Percentiles rank a stretch among this genome's conserved stretches.
phyloP scores from a whole-genome alignment of 35 echinoderm and acorn worm genomes.

The Ptychodera flava region DNA sequence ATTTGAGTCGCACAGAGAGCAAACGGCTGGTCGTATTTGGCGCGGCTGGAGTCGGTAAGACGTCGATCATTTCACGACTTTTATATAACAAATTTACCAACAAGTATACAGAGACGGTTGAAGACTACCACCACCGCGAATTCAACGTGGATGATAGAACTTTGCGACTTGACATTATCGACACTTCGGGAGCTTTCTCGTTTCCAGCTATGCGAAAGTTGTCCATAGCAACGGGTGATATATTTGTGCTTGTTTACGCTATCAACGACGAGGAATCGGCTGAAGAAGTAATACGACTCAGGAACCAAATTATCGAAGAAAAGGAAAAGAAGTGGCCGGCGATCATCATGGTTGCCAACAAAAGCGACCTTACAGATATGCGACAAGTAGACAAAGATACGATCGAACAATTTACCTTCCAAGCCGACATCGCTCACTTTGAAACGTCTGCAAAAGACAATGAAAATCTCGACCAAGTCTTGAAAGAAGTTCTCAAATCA shows the following conservation, averaged over 20 bases:
- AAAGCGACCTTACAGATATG: slow-evolving; percentile 19
- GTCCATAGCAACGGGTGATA: slow-evolving; percentile 5
- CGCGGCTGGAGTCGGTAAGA: slow-evolving; percentile 8
- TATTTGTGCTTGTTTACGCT: slow-evolving; percentile 23
- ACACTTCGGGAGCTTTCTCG: slow-evolving; percentile 7
- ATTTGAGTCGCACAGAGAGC: too few species aligned
- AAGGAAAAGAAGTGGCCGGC: not conserved
- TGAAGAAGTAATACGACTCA: slow-evolving; percentile 4
- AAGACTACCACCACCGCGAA: slow-evolving; percentile 8
- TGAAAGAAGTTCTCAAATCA: too few species aligned
- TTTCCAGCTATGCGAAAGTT: slow-evolving; percentile 23
- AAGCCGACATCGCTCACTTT: too few species aligned
- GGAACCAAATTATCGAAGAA: not conserved
- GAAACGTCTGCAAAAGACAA: too few species aligned
- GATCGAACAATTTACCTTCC: too few species aligned
- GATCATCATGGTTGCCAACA: slow-evolving; percentile 21
- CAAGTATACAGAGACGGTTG: slow-evolving; percentile 2
- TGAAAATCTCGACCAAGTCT: too few species aligned
- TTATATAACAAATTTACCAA: not conserved
- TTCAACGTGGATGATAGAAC: not conserved
- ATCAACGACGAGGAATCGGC: not conserved
- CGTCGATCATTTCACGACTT: slow-evolving; percentile 14
- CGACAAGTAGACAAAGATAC: too few species aligned
- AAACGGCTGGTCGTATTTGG: slow-evolving; percentile 22
- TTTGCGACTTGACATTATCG: slow-evolving; percentile 13